Base-by-base conservation (phyloP, 2,888 invertebrate genomes). In the Crematogaster levior region DNA sequence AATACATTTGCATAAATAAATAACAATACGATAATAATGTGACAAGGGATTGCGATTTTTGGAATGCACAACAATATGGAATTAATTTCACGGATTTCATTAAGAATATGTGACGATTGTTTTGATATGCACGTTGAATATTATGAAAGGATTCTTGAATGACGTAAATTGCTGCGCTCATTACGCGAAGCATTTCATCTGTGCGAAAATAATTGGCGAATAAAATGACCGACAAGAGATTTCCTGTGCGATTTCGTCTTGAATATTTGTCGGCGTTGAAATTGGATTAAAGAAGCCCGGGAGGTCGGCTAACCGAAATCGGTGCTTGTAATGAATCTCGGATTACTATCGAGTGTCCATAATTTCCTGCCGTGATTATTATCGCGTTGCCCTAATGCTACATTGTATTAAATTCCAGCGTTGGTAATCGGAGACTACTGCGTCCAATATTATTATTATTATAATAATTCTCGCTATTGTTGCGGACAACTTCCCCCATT, bases 331-430 rank as follows among this genome's bases (percentile, higher is more conserved):
- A 79, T 79, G 77, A 79, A 79, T 79, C 77, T 79, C 70, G 77
- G 77, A 79, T 79, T 79, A 79, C 77, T 79, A 79, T 79, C 77
- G 77, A 68, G 68, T 68, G 77, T 70, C 68, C 77, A 79, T 70
- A 79, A 79, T 79, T 68, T 79, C 77, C 77, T 70, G 51, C 70
- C 77, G 70, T 68, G 77, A 79, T 79, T 79, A 79, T 79, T 79
- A 79, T 79, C 77, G 70, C 56, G 56, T 56, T 79, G 70, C 77
- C 70, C 77, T 79, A 79, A 79, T 68, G 77, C 77, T 79, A 70
- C 77, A 70, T 79, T 79, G 77, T 79, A 79, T 79, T 79, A 79
- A 79, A 79, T 79, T 79, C 68, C 77, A 68, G n/a, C 68, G 43
- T 68, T 70, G 24, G 70, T 79, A 79, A 79, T 43, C 34, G 58